phyloP scores from a whole-genome alignment of 2,797 vertebrate genomes.

The Perodicticus potto region DNA sequence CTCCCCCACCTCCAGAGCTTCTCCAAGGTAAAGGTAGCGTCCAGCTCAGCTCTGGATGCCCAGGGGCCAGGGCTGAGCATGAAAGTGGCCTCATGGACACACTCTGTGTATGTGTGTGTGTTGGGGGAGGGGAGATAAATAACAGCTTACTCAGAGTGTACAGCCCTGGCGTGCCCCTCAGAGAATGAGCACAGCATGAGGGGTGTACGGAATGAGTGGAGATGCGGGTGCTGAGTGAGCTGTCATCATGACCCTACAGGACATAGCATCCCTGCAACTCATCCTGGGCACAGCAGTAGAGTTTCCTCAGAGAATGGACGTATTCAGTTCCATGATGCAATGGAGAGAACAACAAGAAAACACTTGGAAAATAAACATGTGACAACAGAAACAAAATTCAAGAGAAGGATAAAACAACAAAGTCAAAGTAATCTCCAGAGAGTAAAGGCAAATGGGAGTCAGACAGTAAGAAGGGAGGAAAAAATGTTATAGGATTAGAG shows the following conservation, averaged over 20 bases:
- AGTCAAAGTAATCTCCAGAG: background rate
- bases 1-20: background rate
- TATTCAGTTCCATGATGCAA: background rate
- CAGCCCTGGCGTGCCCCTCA: fast-evolving
- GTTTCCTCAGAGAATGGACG: background rate
- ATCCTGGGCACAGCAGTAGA: fast-evolving
- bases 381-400: background rate
- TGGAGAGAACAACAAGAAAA: background rate
- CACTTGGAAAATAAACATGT: background rate
- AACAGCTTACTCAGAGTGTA: background rate
- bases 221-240: fast-evolving
- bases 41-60: background rate
- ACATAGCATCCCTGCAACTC: background rate
- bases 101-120: background rate
- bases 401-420: background rate
- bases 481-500: background rate
- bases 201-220: too few relatives aligned
- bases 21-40: too few relatives aligned
- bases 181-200: fast-evolving
- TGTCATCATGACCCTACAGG: background rate
- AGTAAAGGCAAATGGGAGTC: background rate
- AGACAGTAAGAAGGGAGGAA: background rate
- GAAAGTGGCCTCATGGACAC: background rate
- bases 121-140: too few relatives aligned
- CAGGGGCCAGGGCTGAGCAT: background rate